Evolutionary conservation across 2,113 vertebrate species (phyloP).

Genomic region (Camelus bactrianus): DNA sequence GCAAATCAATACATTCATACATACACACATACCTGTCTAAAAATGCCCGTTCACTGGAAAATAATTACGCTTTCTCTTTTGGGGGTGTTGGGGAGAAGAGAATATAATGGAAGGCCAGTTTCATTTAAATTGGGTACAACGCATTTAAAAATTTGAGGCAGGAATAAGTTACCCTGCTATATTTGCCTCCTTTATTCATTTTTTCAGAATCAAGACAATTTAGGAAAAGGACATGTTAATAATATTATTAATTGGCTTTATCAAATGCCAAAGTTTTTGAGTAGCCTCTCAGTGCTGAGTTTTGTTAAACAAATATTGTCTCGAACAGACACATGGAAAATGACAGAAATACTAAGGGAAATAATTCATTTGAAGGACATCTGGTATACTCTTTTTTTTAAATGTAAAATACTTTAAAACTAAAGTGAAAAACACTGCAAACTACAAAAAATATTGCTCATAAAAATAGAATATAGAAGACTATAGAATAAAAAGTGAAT

Average conservation of each 20-base stretch:
- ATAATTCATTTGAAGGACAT: neutral
- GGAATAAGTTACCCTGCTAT: neutral
- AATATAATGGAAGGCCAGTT: neutral
- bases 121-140: neutral
- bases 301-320: constrained; percentile 16
- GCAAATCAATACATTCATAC: neutral
- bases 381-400: neutral
- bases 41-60: neutral
- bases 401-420: neutral
- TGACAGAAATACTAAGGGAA: neutral
- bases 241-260: neutral
- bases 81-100: neutral
- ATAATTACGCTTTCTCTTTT: neutral
- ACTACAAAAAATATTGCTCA: neutral
- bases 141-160: neutral
- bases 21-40: neutral
- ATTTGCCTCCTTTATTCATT: neutral
- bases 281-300: neutral
- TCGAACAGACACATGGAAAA: neutral
- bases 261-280: neutral
- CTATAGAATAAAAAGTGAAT: neutral
- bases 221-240: neutral
- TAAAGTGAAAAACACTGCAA: neutral
- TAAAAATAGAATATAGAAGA: neutral
- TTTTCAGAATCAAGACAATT: neutral